phyloP scores from a whole-genome alignment of 2,888 invertebrate species.

The Cosmorhoe ocellata region DNA sequence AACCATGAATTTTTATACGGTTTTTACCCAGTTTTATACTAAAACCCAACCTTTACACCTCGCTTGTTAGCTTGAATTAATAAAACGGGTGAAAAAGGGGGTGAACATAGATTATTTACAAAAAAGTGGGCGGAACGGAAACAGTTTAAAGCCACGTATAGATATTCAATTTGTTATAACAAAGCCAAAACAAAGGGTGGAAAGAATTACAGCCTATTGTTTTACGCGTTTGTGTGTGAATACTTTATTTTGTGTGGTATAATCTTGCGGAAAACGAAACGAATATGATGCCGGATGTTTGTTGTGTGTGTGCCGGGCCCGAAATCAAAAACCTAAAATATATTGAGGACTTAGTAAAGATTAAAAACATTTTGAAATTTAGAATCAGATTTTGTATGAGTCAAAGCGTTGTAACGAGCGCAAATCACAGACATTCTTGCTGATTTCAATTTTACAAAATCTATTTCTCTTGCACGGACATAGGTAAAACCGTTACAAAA shows the following conservation, averaged over 20 bases:
- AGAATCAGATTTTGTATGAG: too few relatives aligned
- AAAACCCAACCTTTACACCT: slow-evolving; percentile 35
- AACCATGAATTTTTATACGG: slow-evolving; percentile 36
- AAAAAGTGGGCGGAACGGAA: slow-evolving; percentile 3
- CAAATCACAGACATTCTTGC: too few relatives aligned
- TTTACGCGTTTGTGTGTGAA: slow-evolving; percentile 13
- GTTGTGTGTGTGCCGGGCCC: slow-evolving; percentile 22
- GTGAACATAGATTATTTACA: not conserved
- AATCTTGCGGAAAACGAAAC: slow-evolving; percentile 35
- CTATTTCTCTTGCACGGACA: too few relatives aligned
- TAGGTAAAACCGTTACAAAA: too few relatives aligned
- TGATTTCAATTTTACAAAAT: too few relatives aligned
- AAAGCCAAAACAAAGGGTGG: slow-evolving; percentile 30
- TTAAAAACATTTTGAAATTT: too few relatives aligned
- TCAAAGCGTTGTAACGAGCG: too few relatives aligned
- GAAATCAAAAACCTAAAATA: too few relatives aligned
- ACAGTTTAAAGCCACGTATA: slow-evolving; percentile 20
- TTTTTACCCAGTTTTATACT: slow-evolving; percentile 25
- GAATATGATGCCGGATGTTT: slow-evolving; percentile 31
- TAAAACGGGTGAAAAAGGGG: slow-evolving; percentile 40
- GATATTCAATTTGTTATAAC: slow-evolving; percentile 38
- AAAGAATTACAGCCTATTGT: slow-evolving; percentile 34
- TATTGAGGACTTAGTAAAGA: too few relatives aligned
- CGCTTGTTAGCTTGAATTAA: slow-evolving; percentile 56
- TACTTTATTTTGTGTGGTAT: slow-evolving; percentile 32